Percentiles rank a stretch among this genome's conserved stretches.
Evolutionary conservation across 2,797 vertebrate genomes (phyloP).

Genomic region (Corythornis leucogaster): DNA sequence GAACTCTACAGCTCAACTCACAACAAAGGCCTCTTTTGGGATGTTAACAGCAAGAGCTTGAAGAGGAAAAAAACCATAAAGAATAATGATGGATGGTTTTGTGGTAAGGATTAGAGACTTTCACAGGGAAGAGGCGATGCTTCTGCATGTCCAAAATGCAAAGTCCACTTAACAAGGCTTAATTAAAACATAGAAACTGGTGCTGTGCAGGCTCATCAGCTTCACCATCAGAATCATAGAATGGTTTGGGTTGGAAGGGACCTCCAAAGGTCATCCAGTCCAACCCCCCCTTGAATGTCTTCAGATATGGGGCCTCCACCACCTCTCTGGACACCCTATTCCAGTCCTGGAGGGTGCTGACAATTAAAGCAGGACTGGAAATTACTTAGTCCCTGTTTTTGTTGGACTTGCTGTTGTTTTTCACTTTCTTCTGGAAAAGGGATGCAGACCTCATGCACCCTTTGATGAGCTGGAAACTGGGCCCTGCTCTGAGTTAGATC

Average conservation of each 20-base stretch:
- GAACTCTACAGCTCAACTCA: neutral
- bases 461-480: neutral
- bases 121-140: neutral
- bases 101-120: neutral
- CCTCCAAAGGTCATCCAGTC: too few relatives aligned
- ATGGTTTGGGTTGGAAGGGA: too few relatives aligned
- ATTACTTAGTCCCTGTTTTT: neutral
- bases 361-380: neutral
- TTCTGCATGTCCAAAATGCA: neutral
- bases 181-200: neutral
- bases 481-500: rapidly evolving
- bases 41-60: neutral
- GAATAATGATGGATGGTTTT: neutral
- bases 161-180: neutral
- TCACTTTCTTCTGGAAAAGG: neutral
- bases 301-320: too few relatives aligned
- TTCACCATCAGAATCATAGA: neutral
- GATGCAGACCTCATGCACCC: neutral
- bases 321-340: too few relatives aligned
- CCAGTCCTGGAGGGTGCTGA: neutral
- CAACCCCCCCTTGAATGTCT: too few relatives aligned
- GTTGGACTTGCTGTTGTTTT: neutral
- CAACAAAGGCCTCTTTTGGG: neutral
- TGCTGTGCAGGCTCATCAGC: neutral
- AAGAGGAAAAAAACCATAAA: neutral